Conservation (phyloP, 2,888 invertebrate species). For the Lycia hirtaria region DNA sequence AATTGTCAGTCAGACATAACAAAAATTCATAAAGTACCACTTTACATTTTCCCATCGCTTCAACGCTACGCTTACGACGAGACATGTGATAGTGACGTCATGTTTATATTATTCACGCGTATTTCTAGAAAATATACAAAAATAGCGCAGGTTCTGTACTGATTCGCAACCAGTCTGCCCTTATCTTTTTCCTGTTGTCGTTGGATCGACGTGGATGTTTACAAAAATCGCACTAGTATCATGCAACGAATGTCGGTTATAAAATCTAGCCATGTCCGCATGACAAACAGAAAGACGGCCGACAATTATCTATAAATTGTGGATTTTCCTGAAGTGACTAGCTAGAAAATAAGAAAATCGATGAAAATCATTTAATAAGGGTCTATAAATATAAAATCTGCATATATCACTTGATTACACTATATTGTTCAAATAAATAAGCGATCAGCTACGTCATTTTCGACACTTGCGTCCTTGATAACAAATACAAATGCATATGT, state of each 20-base stretch:
- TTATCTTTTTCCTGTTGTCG: conserved; percentile 5
- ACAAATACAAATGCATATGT: not conserved
- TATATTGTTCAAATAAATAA: not conserved
- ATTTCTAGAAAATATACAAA: not conserved
- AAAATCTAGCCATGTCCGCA: no score
- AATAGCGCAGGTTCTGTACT: not conserved
- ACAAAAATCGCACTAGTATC: no score
- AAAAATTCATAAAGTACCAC: no score
- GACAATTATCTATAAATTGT: no score
- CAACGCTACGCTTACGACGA: not conserved
- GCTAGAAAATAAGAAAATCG: no score
- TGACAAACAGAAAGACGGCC: no score
- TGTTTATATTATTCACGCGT: conserved; percentile 3
- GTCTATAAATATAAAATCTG: no score
- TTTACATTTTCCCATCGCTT: not conserved
- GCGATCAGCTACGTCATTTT: not conserved
- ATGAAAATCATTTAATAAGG: no score
- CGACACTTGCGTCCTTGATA: not conserved
- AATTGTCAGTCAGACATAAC: not conserved
- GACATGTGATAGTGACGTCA: conserved; percentile 17
- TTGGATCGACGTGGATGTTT: not conserved
- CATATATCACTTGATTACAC: not conserved
- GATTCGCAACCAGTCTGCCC: not conserved
- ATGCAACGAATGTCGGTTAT: no score
- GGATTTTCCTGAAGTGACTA: no score